Conservation (phyloP, 2,888 invertebrate genomes). For the Pristionchus mayeri region DNA sequence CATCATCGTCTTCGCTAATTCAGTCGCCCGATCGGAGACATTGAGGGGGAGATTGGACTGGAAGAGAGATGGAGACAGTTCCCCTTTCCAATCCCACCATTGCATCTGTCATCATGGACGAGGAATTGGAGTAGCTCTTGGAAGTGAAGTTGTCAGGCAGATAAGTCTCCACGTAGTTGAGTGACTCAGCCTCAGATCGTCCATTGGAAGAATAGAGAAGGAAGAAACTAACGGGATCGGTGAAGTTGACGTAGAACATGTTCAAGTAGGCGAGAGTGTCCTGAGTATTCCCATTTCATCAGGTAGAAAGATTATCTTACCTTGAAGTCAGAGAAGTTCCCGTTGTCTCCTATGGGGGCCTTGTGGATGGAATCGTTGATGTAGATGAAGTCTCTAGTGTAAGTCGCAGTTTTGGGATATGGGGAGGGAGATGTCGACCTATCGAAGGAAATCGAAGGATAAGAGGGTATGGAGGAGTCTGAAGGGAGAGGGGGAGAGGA, state of each 20-base stretch:
- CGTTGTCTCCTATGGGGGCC: not conserved
- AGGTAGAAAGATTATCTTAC: no score
- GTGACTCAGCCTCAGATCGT: not conserved
- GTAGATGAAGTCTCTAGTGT: not conserved
- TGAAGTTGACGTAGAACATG: conserved; percentile 35
- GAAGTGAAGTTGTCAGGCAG: conserved; percentile 37
- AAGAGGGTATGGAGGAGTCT: not conserved
- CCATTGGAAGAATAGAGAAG: not conserved
- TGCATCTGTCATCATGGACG: conserved; percentile 10
- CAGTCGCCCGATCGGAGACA: not conserved
- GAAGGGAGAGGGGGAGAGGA: not conserved
- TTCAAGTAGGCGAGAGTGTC: conserved; percentile 42
- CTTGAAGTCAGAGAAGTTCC: conserved; percentile 37
- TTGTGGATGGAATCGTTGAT: not conserved
- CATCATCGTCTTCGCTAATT: not conserved
- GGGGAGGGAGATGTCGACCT: not conserved
- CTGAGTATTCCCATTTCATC: not conserved
- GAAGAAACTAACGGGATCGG: not conserved
- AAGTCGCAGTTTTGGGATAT: not conserved
- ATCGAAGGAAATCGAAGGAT: not conserved
- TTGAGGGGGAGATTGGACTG: conserved; percentile 43
- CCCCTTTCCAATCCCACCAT: not conserved
- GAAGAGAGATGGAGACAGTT: not conserved
- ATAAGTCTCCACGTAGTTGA: conserved; percentile 47
- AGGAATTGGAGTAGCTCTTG: not conserved